These are phyloP conservation scores for Drosophila tristis DNA, from an alignment of 1,140 invertebrate genomes.

Conservation along the genomic window DNA sequence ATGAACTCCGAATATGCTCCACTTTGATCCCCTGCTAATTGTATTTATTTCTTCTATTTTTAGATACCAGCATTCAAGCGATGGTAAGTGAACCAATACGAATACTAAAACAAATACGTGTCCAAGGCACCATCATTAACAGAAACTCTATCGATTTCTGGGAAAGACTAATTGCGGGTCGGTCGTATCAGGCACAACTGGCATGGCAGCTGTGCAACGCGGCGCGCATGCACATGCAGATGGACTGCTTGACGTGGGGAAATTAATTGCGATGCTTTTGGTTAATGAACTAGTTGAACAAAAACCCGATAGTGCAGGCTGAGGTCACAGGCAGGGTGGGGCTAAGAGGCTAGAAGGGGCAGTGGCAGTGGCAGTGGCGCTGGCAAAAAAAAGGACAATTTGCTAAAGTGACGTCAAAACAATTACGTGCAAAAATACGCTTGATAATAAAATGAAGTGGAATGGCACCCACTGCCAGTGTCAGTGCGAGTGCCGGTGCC, in stretches of 20 bases:
- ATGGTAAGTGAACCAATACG: slow-evolving; percentile 17
- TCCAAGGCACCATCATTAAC: neutral
- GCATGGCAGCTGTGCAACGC: too few species aligned
- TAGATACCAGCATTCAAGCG: slow-evolving; percentile 13
- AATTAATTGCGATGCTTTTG: slow-evolving; percentile 62
- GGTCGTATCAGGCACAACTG: too few species aligned
- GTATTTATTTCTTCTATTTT: slow-evolving; percentile 26
- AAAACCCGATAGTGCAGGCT: slow-evolving; percentile 21
- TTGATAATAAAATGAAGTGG: slow-evolving; percentile 82
- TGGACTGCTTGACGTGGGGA: slow-evolving; percentile 25
- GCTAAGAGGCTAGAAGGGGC: neutral
- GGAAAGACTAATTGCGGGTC: slow-evolving; percentile 25
- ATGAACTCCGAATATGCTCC: neutral
- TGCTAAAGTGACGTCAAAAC: slow-evolving; percentile 78
- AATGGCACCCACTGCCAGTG: neutral
- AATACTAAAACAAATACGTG: neutral
- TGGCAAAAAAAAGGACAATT: slow-evolving; percentile 64
- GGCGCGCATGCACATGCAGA: neutral
- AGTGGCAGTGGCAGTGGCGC: neutral
- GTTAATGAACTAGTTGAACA: slow-evolving; percentile 64
- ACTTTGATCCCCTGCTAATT: slow-evolving; percentile 9
- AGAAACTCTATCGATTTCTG: slow-evolving; percentile 14
- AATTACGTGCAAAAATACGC: slow-evolving; percentile 78
- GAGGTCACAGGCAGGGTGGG: slow-evolving; percentile 1
- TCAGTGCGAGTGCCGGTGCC: neutral